Evolutionary conservation across 2,113 vertebrate species (phyloP).

Genomic region (Sinocyclocheilus grahami): DNA sequence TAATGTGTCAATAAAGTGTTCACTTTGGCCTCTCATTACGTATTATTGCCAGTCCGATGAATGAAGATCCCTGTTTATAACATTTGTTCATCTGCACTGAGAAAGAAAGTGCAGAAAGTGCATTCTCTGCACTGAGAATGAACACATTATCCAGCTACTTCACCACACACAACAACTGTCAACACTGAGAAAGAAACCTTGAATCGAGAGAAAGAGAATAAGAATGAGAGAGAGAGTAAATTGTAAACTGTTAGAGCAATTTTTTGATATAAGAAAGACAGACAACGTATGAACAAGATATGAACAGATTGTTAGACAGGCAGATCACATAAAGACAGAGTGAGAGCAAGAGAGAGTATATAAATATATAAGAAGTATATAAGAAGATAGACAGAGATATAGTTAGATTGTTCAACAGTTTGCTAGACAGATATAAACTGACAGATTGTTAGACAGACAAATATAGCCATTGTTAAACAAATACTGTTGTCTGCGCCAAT

Average conservation of each 20-base stretch:
- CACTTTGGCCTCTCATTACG: not conserved
- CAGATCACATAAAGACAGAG: not conserved
- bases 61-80: constrained; percentile 26
- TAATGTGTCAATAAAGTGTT: constrained; percentile 2
- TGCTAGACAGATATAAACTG: too few species aligned
- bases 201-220: not conserved
- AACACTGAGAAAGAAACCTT: not conserved
- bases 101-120: too few species aligned
- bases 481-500: too few species aligned
- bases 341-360: not conserved
- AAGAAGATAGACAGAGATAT: not conserved
- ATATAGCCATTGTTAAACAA: not conserved
- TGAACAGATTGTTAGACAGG: not conserved
- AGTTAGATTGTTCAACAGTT: too few species aligned
- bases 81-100: constrained; percentile 4
- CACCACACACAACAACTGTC: not conserved
- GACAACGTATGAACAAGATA: not conserved
- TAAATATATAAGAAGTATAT: too few species aligned
- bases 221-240: not conserved
- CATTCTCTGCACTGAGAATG: not conserved
- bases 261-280: not conserved
- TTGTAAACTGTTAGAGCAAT: not conserved
- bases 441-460: not conserved
- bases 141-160: constrained; percentile 9
- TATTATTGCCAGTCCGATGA: constrained; percentile 25